Conservation (phyloP, 2,797 vertebrate genomes). For the Dryobates pubescens region DNA sequence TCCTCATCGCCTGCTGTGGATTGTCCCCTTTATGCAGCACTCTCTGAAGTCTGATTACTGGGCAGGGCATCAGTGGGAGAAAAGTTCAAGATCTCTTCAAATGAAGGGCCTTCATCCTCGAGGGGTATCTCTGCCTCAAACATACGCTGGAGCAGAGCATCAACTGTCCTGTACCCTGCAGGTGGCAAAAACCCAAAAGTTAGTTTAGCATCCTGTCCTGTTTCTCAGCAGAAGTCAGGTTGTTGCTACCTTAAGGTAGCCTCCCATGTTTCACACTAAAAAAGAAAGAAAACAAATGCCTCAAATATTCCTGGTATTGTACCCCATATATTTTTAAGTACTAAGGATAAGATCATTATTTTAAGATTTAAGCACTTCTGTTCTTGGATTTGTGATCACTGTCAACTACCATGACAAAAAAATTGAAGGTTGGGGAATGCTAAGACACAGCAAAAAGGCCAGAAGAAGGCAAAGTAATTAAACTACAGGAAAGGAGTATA, state of each 20-base stretch:
- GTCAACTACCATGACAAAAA: neutral
- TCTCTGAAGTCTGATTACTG: constrained; percentile 73
- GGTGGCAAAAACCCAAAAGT: neutral
- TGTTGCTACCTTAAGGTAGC: neutral
- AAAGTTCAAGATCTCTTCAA: constrained; percentile 77
- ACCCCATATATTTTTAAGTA: neutral
- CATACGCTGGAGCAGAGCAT: constrained; percentile 90
- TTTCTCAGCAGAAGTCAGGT: neutral
- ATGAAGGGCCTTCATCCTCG: constrained; percentile 80
- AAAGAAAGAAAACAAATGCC: neutral
- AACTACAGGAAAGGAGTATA: neutral
- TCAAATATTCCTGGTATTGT: neutral
- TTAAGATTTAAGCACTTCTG: neutral
- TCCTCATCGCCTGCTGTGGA: rapidly evolving
- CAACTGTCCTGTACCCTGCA: constrained; percentile 90
- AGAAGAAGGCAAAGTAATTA: neutral
- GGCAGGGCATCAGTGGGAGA: constrained; percentile 65
- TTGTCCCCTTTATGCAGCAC: neutral
- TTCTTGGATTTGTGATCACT: neutral
- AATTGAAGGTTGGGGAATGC: neutral
- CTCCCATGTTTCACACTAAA: rapidly evolving
- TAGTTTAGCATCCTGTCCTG: neutral
- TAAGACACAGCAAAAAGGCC: neutral
- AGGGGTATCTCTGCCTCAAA: constrained; percentile 89
- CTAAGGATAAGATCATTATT: neutral